phyloP scores from a whole-genome alignment of 2,888 invertebrate species.

The Himalopsyche anomala region DNA sequence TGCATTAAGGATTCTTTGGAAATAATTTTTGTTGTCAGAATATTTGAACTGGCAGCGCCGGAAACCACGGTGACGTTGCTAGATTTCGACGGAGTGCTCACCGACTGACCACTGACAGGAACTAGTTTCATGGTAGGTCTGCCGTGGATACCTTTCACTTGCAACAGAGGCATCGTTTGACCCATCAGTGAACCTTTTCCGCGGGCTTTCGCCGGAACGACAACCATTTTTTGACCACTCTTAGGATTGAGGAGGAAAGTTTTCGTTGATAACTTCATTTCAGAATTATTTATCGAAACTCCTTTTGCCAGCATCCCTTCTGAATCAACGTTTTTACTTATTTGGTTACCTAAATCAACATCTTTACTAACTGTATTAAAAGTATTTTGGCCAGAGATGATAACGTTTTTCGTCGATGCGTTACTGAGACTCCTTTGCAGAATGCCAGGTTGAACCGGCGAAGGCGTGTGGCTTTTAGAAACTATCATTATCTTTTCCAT shows the following conservation, averaged over 20 bases:
- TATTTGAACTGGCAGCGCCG: constrained; percentile 65
- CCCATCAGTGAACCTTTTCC: constrained; percentile 72
- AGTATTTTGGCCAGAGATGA: constrained; percentile 70
- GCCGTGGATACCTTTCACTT: constrained; percentile 74
- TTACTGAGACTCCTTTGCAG: constrained; percentile 60
- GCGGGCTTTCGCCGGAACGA: constrained; percentile 73
- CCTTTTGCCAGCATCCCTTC: constrained; percentile 70
- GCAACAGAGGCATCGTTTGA: constrained; percentile 72
- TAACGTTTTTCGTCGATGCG: constrained; percentile 70
- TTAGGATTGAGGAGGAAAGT: constrained; percentile 75
- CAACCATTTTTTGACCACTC: constrained; percentile 76
- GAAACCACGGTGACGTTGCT: constrained; percentile 70
- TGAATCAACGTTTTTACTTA: constrained; percentile 70
- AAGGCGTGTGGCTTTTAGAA: constrained; percentile 68
- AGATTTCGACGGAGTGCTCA: constrained; percentile 67
- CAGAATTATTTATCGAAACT: constrained; percentile 74
- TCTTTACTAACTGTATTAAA: constrained; percentile 68
- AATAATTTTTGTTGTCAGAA: constrained; percentile 61
- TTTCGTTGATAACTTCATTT: constrained; percentile 75
- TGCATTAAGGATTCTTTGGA: constrained; percentile 60
- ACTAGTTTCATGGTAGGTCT: constrained; percentile 73
- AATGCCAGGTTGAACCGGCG: constrained; percentile 57
- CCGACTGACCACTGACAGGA: constrained; percentile 72
- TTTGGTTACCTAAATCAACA: constrained; percentile 70
- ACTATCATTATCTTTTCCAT: constrained; percentile 75